phyloP scores from a whole-genome alignment of 2,113 vertebrate genomes.

The Microcebus jonahi region DNA sequence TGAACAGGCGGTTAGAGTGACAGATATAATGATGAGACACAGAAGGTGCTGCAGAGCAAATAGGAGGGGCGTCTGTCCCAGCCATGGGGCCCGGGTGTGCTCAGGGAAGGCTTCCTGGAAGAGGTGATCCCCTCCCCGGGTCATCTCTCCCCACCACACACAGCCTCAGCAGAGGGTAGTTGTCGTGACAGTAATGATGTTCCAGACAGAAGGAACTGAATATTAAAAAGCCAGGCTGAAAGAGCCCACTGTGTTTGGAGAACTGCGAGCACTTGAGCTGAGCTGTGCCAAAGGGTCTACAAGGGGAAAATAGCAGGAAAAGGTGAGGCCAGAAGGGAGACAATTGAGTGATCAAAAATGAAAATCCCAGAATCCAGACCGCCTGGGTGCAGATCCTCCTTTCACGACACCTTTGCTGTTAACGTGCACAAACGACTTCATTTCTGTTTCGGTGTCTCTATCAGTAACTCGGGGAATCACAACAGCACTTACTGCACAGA shows the following conservation, averaged over 20 bases:
- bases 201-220: background rate
- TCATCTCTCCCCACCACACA: background rate
- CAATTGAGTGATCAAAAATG: background rate
- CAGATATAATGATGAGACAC: background rate
- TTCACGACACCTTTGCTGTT: background rate
- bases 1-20: background rate
- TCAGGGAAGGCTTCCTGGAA: background rate
- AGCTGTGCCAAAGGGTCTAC: background rate
- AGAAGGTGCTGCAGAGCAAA: background rate
- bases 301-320: background rate
- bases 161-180: background rate
- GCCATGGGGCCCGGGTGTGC: background rate
- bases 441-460: background rate
- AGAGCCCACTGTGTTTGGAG: background rate
- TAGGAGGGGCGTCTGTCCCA: too few relatives aligned
- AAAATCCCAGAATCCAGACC: background rate
- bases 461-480: background rate
- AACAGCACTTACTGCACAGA: background rate
- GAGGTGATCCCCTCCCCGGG: background rate
- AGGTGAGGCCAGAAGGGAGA: background rate
- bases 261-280: background rate
- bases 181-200: background rate
- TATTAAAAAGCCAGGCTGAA: background rate
- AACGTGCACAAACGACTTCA: background rate
- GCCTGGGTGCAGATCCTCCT: background rate